A percentile compares a stretch with the other conserved stretches of the same genome.
Evolutionary conservation across 2,797 vertebrate species (phyloP).

Genomic region (Lithobates pipiens): DNA sequence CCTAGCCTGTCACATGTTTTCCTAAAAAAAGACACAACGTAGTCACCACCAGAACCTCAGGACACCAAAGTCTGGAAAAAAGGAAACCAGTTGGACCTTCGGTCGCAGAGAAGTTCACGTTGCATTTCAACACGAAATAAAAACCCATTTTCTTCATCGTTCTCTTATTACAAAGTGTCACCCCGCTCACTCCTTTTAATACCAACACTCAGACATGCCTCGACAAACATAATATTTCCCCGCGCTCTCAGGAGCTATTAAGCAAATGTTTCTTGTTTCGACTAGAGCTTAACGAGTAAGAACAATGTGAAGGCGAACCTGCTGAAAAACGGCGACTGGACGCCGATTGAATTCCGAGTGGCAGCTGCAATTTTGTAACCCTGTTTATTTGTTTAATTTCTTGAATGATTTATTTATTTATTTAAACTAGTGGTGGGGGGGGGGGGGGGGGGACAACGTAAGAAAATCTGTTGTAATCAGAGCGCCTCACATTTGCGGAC

Average conservation of each 20-base stretch:
- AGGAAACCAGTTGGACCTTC: background rate
- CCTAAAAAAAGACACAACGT: background rate
- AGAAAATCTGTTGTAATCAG: background rate
- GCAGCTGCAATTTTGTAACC: background rate
- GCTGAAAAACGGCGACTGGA: background rate
- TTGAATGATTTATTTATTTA: too few relatives aligned
- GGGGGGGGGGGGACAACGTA: background rate
- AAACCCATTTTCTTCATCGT: background rate
- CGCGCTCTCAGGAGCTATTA: constrained; percentile 20
- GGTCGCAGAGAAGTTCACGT: background rate
- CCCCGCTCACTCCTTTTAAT: too few relatives aligned
- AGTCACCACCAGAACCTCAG: background rate
- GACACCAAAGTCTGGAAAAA: background rate
- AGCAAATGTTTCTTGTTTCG: constrained; percentile 22
- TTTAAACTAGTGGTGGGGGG: too few relatives aligned
- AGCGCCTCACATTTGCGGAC: background rate
- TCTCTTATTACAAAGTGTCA: background rate
- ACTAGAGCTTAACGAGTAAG: constrained; percentile 30
- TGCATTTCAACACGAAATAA: background rate
- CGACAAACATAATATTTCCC: constrained; percentile 22
- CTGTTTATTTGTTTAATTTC: background rate
- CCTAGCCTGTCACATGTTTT: background rate
- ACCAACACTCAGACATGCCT: constrained; percentile 8
- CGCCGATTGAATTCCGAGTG: constrained; percentile 14
- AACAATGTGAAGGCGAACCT: constrained; percentile 21